A percentile compares a stretch with the other conserved stretches of the same genome.
These are phyloP conservation scores for Thymelicus sylvestris DNA, from an alignment of 2,888 invertebrate genomes.

Conservation along the genomic window DNA sequence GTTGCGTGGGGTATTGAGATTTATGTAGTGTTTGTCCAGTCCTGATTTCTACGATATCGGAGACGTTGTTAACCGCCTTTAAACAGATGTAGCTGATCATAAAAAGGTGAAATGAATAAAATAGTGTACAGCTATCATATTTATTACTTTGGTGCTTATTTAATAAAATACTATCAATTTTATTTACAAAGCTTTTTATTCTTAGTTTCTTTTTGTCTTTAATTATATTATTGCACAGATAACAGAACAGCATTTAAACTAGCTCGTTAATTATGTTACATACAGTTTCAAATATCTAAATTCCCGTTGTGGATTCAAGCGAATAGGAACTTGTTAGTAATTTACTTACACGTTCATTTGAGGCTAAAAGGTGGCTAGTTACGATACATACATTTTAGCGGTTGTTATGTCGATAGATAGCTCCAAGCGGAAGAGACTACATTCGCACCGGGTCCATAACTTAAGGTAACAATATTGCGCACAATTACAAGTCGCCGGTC, in stretches of 20 bases:
- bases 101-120: slow-evolving; percentile 4
- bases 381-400: slow-evolving; percentile 19
- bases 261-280: slow-evolving; percentile 18
- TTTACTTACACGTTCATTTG: slow-evolving; percentile 33
- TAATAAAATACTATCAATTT: neutral
- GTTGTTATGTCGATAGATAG: slow-evolving; percentile 24
- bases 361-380: slow-evolving; percentile 24
- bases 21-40: slow-evolving; percentile 26
- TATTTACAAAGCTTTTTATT: neutral
- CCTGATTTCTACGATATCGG: slow-evolving; percentile 23
- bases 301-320: slow-evolving; percentile 20
- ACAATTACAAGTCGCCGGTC: slow-evolving; percentile 78
- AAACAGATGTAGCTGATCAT: slow-evolving; percentile 25
- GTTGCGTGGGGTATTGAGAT: slow-evolving; percentile 70
- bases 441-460: slow-evolving; percentile 68
- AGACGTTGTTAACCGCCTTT: slow-evolving; percentile 23
- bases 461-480: slow-evolving; percentile 78
- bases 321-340: slow-evolving; percentile 32
- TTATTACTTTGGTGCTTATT: neutral
- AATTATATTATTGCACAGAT: neutral
- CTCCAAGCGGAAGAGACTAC: slow-evolving; percentile 66
- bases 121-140: no score
- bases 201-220: neutral
- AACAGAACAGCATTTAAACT: neutral
- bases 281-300: slow-evolving; percentile 14